phyloP scores from a whole-genome alignment of 2,113 vertebrate species.

The Myotis brandtii region DNA sequence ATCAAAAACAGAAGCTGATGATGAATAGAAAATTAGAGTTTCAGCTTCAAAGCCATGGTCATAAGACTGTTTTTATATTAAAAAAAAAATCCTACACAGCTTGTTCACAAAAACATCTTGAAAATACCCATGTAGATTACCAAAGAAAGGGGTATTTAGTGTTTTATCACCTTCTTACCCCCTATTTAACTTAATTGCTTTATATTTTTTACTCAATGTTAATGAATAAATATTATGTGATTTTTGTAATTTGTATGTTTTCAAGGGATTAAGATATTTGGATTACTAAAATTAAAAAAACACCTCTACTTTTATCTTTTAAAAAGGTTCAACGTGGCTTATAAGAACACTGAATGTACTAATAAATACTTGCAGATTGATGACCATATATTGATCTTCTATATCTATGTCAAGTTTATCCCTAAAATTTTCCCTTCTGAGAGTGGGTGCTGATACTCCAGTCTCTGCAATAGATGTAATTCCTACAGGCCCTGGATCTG shows the following conservation, averaged over 20 bases:
- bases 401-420: background rate
- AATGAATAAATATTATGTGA: background rate
- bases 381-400: background rate
- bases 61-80: background rate
- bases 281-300: background rate
- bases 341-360: background rate
- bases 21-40: background rate
- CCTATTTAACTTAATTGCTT: background rate
- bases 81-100: background rate
- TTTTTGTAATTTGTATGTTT: background rate
- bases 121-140: background rate
- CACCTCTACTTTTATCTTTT: background rate
- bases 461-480: background rate
- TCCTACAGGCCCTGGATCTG: background rate
- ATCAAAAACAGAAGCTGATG: background rate
- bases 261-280: background rate
- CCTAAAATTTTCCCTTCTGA: background rate
- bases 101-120: constrained; percentile 35
- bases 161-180: background rate
- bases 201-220: background rate
- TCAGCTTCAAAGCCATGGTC: constrained; percentile 4
- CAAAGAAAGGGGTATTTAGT: background rate
- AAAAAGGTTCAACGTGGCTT: background rate
- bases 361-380: background rate
- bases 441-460: background rate